Base-by-base conservation (phyloP, 2,113 vertebrate genomes). In the Camelus dromedarius region DNA sequence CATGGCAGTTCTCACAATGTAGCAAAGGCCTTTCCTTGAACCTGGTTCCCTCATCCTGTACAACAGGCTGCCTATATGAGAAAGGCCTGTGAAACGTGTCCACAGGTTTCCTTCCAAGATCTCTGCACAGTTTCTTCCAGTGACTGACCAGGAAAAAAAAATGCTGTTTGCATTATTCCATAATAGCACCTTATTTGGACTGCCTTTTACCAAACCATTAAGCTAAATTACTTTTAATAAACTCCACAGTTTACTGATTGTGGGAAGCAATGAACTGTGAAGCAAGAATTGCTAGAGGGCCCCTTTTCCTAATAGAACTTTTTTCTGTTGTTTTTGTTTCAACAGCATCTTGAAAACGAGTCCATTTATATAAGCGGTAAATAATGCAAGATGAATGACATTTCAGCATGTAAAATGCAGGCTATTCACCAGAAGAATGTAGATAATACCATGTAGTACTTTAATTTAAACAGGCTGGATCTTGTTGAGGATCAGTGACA, bases 301-400 rank as follows among this genome's bases (percentile, higher is more conserved):
- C 84, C 95, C 85, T 92, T 92, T 96, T 90, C 22, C 46, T 81
- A 1, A 52, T 66, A 42, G 60, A 94, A 95, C 52, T 48, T 86
- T 95, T 83, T 81, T 28, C 89, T 79, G 86, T 4, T 70, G 69
- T 92, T 92, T 96, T 52, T 38, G 28, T 77, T 96, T 97, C 67
- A 56, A 75, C 66, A 86, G 46, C 32, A 50, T 91, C 86, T 89
- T 91, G 76, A 83, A 93, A 97, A 88, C 2, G 18, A 54, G 91
- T 72, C 46, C 64, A 79, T 70, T 66, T 91, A 77, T n/a, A 52
- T 24, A 22, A 72, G 73, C 38, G 48, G 38, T 81, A 96, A 98
- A 96, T 13, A 73, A 87, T 56, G 76, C 69, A 89, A 69, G 58
- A 10, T 64, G 67, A 28, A 52, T 86, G 46, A 8, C 6, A 67